phyloP scores from a whole-genome alignment of 2,113 vertebrate species.

The Poicephalus gulielmi region DNA sequence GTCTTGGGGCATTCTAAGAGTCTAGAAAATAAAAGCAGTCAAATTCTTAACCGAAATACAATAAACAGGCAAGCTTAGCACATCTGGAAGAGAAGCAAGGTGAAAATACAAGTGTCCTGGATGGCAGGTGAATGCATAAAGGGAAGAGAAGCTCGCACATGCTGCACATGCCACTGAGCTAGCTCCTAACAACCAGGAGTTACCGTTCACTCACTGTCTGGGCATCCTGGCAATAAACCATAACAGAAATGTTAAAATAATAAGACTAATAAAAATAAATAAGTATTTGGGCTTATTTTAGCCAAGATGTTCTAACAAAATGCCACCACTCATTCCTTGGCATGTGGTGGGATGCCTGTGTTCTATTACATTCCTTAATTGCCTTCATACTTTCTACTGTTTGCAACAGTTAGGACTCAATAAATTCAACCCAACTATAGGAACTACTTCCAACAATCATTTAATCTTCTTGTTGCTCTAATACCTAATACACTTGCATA shows the following conservation, averaged over 20 bases:
- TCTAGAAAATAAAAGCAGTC: neutral
- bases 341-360: neutral
- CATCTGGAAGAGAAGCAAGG: neutral
- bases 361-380: neutral
- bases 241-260: constrained; percentile 51
- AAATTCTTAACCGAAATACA: neutral
- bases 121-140: neutral
- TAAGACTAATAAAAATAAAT: constrained; percentile 21
- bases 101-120: neutral
- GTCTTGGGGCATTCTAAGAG: neutral
- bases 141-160: neutral
- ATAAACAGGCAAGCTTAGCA: neutral
- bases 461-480: neutral
- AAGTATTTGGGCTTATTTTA: constrained; percentile 7
- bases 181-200: fast-evolving
- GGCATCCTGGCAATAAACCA: constrained; percentile 24
- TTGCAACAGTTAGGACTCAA: neutral
- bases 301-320: constrained; percentile 8
- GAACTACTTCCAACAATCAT: neutral
- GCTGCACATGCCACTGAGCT: neutral
- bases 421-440: neutral
- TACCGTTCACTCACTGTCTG: constrained; percentile 18
- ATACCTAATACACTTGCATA: neutral
- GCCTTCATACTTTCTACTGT: neutral
- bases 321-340: neutral